phyloP scores from a whole-genome alignment of 2,113 vertebrate genomes.

The Aptenodytes patagonicus region DNA sequence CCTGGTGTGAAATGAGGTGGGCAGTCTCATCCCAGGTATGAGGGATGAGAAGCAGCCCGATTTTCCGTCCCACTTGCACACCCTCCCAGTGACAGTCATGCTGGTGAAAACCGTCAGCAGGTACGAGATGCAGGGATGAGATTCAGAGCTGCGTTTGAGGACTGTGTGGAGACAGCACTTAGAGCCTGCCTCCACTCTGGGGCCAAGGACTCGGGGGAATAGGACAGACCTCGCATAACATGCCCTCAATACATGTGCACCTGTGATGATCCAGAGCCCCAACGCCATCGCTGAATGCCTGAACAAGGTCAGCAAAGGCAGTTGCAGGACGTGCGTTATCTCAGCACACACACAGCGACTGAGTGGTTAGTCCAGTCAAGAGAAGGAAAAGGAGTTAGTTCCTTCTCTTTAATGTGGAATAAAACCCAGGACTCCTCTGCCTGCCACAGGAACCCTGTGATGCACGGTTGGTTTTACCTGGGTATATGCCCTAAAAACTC shows the following conservation, averaged over 20 bases:
- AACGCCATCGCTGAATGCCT: not conserved
- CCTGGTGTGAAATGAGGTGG: not conserved
- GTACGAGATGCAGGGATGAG: not conserved
- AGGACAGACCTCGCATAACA: not conserved
- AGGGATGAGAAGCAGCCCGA: not conserved
- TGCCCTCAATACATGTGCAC: not conserved
- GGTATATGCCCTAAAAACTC: constrained; percentile 39
- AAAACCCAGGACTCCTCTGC: not conserved
- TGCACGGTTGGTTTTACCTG: not conserved
- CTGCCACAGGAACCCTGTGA: not conserved
- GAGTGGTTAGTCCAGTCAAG: not conserved
- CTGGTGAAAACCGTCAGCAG: not conserved
- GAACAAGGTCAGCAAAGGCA: not conserved
- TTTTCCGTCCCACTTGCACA: not conserved
- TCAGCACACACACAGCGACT: not conserved
- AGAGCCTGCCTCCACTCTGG: not conserved
- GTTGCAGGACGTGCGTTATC: fast-evolving
- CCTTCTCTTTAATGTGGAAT: not conserved
- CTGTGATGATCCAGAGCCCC: not conserved
- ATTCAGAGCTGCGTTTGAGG: not conserved
- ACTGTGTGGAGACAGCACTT: not conserved
- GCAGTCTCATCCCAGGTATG: not conserved
- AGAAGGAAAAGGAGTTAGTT: constrained; percentile 1
- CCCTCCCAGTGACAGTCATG: not conserved
- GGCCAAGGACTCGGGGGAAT: not conserved